Base-by-base conservation (phyloP, 2,888 invertebrate genomes). In the Diarsia mendica region DNA sequence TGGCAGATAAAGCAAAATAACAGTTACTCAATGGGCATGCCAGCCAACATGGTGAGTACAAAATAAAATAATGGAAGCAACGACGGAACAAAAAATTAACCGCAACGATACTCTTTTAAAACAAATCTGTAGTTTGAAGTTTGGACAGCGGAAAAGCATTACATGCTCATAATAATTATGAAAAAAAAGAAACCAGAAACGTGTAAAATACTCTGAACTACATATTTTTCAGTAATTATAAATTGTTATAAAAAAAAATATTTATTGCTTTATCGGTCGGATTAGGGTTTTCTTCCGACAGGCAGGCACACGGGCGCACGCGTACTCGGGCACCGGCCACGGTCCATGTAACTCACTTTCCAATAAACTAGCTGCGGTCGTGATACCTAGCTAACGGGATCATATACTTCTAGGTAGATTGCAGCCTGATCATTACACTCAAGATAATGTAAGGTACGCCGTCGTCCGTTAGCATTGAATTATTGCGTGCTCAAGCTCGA, bases 381-480 rank as follows among this genome's bases (percentile, higher is more conserved):
- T 93, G 94, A 94, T 94, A 94, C 93, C 94, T 92, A 92, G 90
- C 93, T 95, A 96, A 95, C 96, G 95, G 96, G 95, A 96, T 92
- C 90, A 87, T 91, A 91, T 91, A 93, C 92, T 92, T 92, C 92
- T 92, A 91, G 90, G 91, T 90, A 90, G 89, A 90, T 91, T 87
- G 90, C 83, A 85, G 80, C 85, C 86, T 90, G 92, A 91, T 92
- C 92, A 92, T 92, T 93, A 92, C 92, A 91, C 89, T 89, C 89
- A 85, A 87, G 82, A 84, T 84, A 87, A 87, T 85, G 73, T 85
- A 87, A 85, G 84, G 83, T 82, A 87, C 82, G 77, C 67, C 76
- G 67, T 82, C 84, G 80, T 79, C 85, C 87, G 73, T 86, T 86
- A 87, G 74, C 80, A 79, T 82, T 79, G 80, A 83, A 82, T 76